Percentiles rank a stretch among this genome's conserved stretches.
These are phyloP conservation scores for Apogon hyalosoma DNA, from an alignment of 2,797 vertebrate species.

Conservation along the genomic window DNA sequence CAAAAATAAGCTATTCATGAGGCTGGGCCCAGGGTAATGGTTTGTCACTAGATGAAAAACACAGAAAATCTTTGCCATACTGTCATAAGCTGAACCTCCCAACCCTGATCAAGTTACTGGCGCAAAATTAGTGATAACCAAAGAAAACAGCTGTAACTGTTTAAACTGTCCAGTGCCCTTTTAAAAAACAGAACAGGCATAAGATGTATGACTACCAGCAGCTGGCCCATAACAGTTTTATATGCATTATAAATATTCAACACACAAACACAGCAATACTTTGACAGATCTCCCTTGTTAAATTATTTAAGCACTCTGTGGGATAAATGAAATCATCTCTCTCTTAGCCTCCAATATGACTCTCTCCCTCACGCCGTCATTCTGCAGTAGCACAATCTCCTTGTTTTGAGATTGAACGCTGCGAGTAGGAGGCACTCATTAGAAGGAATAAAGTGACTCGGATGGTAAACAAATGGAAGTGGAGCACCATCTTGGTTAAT, in stretches of 20 bases:
- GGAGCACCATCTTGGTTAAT: constrained; percentile 5
- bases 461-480: constrained; percentile 10
- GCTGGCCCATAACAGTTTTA: constrained; percentile 73
- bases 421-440: constrained; percentile 11
- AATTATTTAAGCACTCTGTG: constrained; percentile 75
- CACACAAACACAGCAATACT: constrained; percentile 71
- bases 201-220: constrained; percentile 63
- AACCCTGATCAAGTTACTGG: not conserved
- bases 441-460: not conserved
- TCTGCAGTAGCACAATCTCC: constrained; percentile 16
- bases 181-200: constrained; percentile 35
- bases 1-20: constrained; percentile 41
- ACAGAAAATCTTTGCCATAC: constrained; percentile 15
- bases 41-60: constrained; percentile 28
- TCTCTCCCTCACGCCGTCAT: constrained; percentile 24
- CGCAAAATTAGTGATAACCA: not conserved
- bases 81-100: constrained; percentile 1
- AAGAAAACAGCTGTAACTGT: constrained; percentile 8
- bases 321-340: constrained; percentile 70
- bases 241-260: constrained; percentile 78
- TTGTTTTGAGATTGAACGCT: not conserved
- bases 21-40: constrained; percentile 14
- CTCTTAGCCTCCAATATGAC: constrained; percentile 39
- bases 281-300: constrained; percentile 69
- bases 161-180: constrained; percentile 37